Conservation (phyloP, 2,888 invertebrate genomes). For the Lomographa bimaculata region DNA sequence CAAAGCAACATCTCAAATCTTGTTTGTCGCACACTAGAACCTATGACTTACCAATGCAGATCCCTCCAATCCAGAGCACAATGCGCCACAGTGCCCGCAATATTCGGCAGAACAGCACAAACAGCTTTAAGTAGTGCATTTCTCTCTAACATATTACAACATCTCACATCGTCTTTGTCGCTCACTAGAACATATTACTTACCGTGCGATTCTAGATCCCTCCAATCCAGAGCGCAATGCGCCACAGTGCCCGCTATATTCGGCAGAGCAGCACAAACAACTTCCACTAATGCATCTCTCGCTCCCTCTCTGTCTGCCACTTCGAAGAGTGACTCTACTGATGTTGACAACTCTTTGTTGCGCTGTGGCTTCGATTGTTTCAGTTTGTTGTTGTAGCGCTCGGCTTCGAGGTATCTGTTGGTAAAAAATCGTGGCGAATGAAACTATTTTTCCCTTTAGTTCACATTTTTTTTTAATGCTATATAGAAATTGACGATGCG, state of each 20-base stretch:
- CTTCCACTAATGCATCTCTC: constrained; percentile 79
- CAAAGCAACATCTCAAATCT: too few species aligned
- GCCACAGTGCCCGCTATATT: constrained; percentile 71
- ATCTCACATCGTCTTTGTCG: too few species aligned
- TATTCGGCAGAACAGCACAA: constrained; percentile 72
- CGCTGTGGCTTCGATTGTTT: constrained; percentile 54
- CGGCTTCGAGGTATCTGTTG: constrained; percentile 81
- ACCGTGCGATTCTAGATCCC: constrained; percentile 51
- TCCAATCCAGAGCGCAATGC: constrained; percentile 44
- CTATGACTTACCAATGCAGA: constrained; percentile 47
- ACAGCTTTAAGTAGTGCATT: constrained; percentile 80
- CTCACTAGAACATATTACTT: too few species aligned
- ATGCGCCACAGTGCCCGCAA: constrained; percentile 70
- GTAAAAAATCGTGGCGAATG: not conserved
- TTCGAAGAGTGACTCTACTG: constrained; percentile 53
- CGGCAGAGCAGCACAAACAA: constrained; percentile 76
- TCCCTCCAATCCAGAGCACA: constrained; percentile 43
- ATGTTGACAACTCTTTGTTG: constrained; percentile 61
- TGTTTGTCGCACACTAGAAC: too few species aligned
- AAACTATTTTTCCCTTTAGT: too few species aligned
- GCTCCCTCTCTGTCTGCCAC: constrained; percentile 56
- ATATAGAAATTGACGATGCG: too few species aligned
- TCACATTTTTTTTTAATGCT: not conserved
- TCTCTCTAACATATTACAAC: too few species aligned
- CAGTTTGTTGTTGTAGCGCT: constrained; percentile 70